A percentile compares a stretch with the other conserved stretches of the same genome.
Conservation (phyloP, 1,140 invertebrate species). For the Phocides pigmalion region DNA sequence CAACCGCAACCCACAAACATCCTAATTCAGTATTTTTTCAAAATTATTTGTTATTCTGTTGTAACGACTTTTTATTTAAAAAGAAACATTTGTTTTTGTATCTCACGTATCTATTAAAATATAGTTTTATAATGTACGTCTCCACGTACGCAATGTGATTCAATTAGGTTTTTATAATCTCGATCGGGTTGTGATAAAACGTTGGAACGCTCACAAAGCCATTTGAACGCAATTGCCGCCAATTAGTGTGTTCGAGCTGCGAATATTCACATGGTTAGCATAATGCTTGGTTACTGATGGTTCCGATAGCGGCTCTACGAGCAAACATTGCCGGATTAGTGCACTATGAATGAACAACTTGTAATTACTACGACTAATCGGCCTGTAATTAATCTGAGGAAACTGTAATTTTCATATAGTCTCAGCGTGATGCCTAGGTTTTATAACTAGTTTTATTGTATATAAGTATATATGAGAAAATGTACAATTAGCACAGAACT, state of each 20-base stretch:
- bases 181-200: slow-evolving; percentile 55
- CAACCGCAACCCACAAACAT: too few species aligned
- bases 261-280: slow-evolving; percentile 70
- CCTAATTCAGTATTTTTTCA: too few species aligned
- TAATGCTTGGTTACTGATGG: slow-evolving; percentile 59
- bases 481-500: too few species aligned
- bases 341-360: slow-evolving; percentile 44
- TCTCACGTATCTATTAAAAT: neutral
- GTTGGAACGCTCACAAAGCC: slow-evolving; percentile 57
- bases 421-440: neutral
- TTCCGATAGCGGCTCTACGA: slow-evolving; percentile 45
- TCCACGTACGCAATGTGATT: slow-evolving; percentile 47
- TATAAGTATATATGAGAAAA: too few species aligned
- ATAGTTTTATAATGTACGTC: slow-evolving; percentile 1
- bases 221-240: slow-evolving; percentile 59
- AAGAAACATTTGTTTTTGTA: neutral
- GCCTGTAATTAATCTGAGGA: slow-evolving; percentile 20
- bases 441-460: too few species aligned
- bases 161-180: slow-evolving; percentile 59
- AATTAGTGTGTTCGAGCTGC: slow-evolving; percentile 58
- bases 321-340: slow-evolving; percentile 41
- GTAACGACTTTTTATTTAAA: neutral
- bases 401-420: slow-evolving; percentile 29
- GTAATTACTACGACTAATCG: slow-evolving; percentile 36
- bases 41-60: neutral